Evolutionary conservation across 2,888 invertebrate species (phyloP).

Genomic region (Aporophyla nigra): DNA sequence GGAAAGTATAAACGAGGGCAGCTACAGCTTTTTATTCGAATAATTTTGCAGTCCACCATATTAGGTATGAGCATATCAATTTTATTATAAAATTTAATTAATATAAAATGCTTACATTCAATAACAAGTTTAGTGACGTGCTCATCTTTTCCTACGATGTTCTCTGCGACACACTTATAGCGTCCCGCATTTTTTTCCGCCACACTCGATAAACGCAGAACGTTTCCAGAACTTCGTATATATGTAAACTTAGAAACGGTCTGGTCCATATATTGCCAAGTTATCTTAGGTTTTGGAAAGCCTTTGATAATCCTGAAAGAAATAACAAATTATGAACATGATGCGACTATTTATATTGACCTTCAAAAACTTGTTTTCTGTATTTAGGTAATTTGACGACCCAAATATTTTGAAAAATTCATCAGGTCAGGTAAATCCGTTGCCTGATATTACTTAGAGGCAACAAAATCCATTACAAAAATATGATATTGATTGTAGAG

Average conservation of each 20-base stretch:
- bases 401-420: not conserved
- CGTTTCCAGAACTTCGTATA: not conserved
- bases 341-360: not conserved
- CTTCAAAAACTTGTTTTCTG: not conserved
- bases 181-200: conserved; percentile 13
- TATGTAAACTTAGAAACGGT: not conserved
- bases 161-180: conserved; percentile 25
- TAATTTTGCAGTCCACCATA: not conserved
- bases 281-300: conserved; percentile 27
- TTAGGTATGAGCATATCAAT: not conserved
- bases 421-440: not conserved
- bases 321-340: not conserved
- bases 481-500: not conserved
- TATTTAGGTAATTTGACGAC: not conserved
- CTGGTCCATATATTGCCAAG: conserved; percentile 15
- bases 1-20: not conserved
- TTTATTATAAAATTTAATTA: not conserved
- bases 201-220: not conserved
- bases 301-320: conserved; percentile 28
- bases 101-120: conserved; percentile 19
- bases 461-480: not conserved
- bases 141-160: conserved; percentile 7
- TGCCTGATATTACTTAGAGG: no score
- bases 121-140: conserved; percentile 23
- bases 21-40: not conserved